Conservation (phyloP, 2,797 vertebrate genomes). For the Xerus rutilus region DNA sequence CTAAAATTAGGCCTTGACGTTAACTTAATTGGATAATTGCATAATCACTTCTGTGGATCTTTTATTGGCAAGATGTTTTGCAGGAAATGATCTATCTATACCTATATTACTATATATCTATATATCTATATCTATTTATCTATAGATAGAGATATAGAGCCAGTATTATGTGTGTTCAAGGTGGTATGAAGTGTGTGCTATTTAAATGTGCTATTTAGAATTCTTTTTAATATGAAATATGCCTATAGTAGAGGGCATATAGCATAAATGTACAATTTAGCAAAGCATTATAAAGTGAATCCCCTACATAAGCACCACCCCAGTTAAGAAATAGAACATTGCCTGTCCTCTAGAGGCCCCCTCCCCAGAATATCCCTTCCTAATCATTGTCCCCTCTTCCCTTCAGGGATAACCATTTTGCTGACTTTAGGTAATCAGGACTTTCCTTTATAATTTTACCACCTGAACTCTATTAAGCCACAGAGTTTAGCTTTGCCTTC, state of each 20-base stretch:
- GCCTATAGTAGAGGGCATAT: neutral
- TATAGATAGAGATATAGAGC: too few relatives aligned
- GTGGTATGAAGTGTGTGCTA: neutral
- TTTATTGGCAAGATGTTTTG: neutral
- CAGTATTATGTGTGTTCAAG: neutral
- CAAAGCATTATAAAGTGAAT: constrained; percentile 8
- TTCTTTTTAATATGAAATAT: neutral
- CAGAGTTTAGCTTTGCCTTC: constrained; percentile 23
- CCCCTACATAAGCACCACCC: neutral
- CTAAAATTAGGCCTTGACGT: neutral
- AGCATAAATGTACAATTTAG: constrained; percentile 1
- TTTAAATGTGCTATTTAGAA: neutral
- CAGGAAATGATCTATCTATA: neutral
- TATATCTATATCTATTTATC: too few relatives aligned
- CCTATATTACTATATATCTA: too few relatives aligned
- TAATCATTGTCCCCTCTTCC: neutral
- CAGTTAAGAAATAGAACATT: neutral
- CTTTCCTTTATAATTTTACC: neutral
- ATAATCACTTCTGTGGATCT: neutral
- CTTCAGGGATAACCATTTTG: neutral
- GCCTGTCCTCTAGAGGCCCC: neutral
- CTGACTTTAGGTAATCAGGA: neutral
- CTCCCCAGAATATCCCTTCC: neutral
- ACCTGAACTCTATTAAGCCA: neutral
- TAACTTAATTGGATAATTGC: neutral